Evolutionary conservation across 2,888 invertebrate species (phyloP).

Genomic region (Campaea margaritaria): DNA sequence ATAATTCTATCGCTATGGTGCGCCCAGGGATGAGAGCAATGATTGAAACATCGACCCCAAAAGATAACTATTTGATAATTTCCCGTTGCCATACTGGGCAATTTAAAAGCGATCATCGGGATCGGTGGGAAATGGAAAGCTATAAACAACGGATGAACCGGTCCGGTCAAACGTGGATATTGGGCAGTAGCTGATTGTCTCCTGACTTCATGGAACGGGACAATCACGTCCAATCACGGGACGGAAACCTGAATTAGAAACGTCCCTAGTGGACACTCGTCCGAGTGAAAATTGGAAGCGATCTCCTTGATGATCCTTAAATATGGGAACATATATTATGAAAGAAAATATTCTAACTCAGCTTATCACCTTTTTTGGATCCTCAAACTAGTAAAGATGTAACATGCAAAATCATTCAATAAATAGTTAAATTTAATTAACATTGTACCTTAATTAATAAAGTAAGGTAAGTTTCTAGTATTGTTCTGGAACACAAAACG

Average conservation of each 20-base stretch:
- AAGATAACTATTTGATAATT: too few species aligned
- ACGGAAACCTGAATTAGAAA: background rate
- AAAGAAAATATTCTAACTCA: too few species aligned
- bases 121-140: background rate
- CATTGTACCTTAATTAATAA: too few species aligned
- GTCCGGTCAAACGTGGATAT: slow-evolving; percentile 3
- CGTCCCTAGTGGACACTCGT: background rate
- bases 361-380: too few species aligned
- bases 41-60: too few species aligned
- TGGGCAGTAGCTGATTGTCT: background rate
- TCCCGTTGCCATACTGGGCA: too few species aligned
- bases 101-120: background rate
- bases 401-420: too few species aligned
- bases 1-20: too few species aligned
- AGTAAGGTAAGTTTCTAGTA: background rate
- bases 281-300: background rate
- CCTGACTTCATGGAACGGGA: slow-evolving; percentile 7
- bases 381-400: too few species aligned
- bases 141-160: slow-evolving; percentile 14
- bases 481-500: slow-evolving; percentile 9
- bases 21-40: too few species aligned
- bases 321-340: too few species aligned
- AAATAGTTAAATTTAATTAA: too few species aligned
- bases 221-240: slow-evolving; percentile 2
- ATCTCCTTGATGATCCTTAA: background rate